These are phyloP conservation scores for Hormaphis cornu DNA, from an alignment of 1,140 invertebrate genomes.

Conservation along the genomic window DNA sequence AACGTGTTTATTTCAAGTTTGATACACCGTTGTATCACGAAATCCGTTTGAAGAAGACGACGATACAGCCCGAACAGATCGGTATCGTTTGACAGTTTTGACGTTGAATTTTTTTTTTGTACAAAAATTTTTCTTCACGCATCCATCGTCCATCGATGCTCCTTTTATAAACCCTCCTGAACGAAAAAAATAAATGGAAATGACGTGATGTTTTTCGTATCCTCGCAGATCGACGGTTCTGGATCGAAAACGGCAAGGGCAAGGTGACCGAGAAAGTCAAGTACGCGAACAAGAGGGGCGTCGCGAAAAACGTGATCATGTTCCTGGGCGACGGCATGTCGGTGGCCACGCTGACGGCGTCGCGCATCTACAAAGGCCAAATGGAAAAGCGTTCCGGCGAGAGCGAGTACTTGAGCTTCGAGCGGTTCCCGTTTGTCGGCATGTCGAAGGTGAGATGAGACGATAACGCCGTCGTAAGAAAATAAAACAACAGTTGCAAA, in stretches of 20 bases:
- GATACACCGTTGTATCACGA: too few relatives aligned
- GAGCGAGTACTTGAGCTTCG: conserved; percentile 59
- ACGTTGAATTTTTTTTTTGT: too few relatives aligned
- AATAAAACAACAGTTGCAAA: background rate
- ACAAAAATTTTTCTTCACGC: too few relatives aligned
- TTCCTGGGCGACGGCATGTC: conserved; percentile 72
- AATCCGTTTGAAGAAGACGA: too few relatives aligned
- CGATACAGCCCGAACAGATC: too few relatives aligned
- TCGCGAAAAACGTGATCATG: conserved; percentile 61
- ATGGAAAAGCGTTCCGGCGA: conserved; percentile 49
- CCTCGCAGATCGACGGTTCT: conserved; percentile 34
- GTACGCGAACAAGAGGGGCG: conserved; percentile 34
- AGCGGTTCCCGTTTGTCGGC: conserved; percentile 63
- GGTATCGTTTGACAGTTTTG: too few relatives aligned
- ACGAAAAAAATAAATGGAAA: background rate
- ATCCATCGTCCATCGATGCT: too few relatives aligned
- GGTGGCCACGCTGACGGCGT: conserved; percentile 57
- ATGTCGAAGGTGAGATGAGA: conserved; percentile 56
- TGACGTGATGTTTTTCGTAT: background rate
- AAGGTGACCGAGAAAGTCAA: conserved; percentile 33
- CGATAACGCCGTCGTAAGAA: background rate
- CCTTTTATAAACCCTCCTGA: too few relatives aligned
- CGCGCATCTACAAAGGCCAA: conserved; percentile 57
- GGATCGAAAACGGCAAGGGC: conserved; percentile 33
- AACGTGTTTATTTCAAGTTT: too few relatives aligned